phyloP scores from a whole-genome alignment of 2,113 vertebrate genomes.

The Poeciliopsis turrubarensis region DNA sequence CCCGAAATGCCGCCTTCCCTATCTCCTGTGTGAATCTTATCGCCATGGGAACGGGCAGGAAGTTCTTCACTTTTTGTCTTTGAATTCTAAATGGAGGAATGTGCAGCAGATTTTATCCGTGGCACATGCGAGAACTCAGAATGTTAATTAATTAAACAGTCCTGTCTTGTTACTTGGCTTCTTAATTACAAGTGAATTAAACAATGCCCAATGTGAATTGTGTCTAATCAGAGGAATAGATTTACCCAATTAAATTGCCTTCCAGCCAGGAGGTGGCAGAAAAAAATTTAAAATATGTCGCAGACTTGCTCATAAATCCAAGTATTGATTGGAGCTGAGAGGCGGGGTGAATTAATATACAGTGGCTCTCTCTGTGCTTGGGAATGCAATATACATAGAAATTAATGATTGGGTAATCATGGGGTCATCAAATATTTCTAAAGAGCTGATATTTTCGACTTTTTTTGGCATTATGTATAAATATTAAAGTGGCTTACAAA shows the following conservation, averaged over 20 bases:
- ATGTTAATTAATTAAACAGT: slow-evolving; percentile 70
- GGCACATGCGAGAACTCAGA: slow-evolving; percentile 21
- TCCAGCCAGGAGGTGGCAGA: slow-evolving; percentile 60
- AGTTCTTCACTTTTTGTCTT: slow-evolving; percentile 32
- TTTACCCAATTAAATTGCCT: slow-evolving; percentile 74
- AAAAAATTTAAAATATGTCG: slow-evolving; percentile 57
- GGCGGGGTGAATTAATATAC: slow-evolving; percentile 55
- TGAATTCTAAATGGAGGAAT: slow-evolving; percentile 48
- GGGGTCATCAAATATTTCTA: slow-evolving; percentile 15
- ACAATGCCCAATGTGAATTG: slow-evolving; percentile 71
- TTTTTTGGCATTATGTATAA: neutral
- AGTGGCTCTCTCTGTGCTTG: slow-evolving; percentile 18
- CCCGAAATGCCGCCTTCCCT: too few relatives aligned
- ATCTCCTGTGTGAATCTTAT: slow-evolving; percentile 39
- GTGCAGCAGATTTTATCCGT: slow-evolving; percentile 58
- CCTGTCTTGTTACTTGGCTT: slow-evolving; percentile 57
- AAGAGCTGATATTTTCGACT: neutral
- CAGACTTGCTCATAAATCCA: slow-evolving; percentile 64
- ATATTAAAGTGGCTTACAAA: neutral
- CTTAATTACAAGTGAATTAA: slow-evolving; percentile 79
- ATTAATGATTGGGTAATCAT: slow-evolving; percentile 35
- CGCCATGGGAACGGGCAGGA: slow-evolving; percentile 11
- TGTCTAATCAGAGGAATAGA: slow-evolving; percentile 75
- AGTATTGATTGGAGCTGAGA: slow-evolving; percentile 68
- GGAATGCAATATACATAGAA: slow-evolving; percentile 26